Conservation (phyloP, 2,888 invertebrate genomes). For the Trimorus sp. region DNA sequence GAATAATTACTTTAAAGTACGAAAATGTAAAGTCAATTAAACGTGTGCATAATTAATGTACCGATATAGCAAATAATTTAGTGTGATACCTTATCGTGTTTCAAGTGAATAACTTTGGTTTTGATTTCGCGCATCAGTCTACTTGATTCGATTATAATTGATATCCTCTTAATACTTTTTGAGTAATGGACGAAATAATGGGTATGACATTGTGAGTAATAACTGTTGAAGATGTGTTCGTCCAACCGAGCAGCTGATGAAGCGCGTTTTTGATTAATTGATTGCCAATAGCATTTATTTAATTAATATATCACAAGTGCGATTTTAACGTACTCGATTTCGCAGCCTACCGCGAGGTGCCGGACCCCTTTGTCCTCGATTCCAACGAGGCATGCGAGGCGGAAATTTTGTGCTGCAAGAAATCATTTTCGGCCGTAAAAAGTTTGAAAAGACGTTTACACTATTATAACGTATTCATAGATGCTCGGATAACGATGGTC, state of each 20-base stretch:
- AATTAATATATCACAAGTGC: no score
- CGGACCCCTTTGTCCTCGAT: no score
- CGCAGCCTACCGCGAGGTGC: no score
- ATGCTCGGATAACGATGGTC: no score
- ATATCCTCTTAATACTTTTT: conserved; percentile 2
- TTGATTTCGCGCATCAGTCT: neutral
- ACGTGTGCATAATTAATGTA: neutral
- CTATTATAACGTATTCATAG: no score
- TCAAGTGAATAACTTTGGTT: neutral
- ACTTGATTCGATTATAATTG: conserved; percentile 4
- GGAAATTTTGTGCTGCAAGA: no score
- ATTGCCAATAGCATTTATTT: no score
- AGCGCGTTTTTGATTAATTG: neutral
- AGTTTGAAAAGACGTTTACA: no score
- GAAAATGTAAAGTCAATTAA: conserved; percentile 2
- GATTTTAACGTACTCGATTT: no score
- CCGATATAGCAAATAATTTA: neutral
- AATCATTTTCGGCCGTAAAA: neutral
- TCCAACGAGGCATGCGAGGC: no score
- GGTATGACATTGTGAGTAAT: conserved; percentile 12
- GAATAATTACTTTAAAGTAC: neutral
- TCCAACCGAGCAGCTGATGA: neutral
- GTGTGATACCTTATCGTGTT: neutral
- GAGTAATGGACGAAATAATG: conserved; percentile 7
- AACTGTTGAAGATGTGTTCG: neutral